phyloP scores from a whole-genome alignment of 2,888 invertebrate species.

The Urechis unicinctus region DNA sequence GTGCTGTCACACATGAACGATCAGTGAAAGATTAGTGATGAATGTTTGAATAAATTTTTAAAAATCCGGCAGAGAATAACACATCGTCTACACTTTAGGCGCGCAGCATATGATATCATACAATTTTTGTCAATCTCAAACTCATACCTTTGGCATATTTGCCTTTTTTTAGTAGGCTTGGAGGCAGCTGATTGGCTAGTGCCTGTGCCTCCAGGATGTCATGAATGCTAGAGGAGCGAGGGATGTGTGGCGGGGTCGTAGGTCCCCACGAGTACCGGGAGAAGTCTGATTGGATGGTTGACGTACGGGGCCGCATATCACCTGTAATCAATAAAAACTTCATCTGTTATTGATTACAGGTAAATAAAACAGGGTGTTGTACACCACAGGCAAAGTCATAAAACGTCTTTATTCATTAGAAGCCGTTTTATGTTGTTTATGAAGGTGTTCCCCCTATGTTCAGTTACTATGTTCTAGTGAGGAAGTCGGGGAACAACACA shows the following conservation, averaged over 20 bases:
- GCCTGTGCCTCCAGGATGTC: slow-evolving; percentile 21
- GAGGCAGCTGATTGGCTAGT: slow-evolving; percentile 8
- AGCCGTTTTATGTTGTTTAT: no score
- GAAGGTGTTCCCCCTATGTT: no score
- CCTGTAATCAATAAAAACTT: not conserved
- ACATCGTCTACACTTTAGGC: no score
- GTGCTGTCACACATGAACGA: not conserved
- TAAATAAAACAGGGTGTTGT: no score
- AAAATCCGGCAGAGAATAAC: no score
- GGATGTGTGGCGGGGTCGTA: slow-evolving; percentile 17
- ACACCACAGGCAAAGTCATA: no score
- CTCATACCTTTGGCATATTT: not conserved
- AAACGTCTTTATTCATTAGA: no score
- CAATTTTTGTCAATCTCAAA: no score
- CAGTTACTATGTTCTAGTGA: no score
- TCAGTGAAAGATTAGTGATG: not conserved
- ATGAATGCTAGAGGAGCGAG: slow-evolving; percentile 17
- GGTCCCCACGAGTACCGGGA: slow-evolving; percentile 18
- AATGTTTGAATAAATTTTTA: not conserved
- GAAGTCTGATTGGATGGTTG: slow-evolving; percentile 36
- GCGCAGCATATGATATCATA: no score
- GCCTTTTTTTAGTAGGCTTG: not conserved
- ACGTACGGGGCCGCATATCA: slow-evolving; percentile 29
- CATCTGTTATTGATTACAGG: not conserved
- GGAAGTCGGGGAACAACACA: no score